phyloP scores from a whole-genome alignment of 2,888 invertebrate genomes.

The Drosophila vallismaia region DNA sequence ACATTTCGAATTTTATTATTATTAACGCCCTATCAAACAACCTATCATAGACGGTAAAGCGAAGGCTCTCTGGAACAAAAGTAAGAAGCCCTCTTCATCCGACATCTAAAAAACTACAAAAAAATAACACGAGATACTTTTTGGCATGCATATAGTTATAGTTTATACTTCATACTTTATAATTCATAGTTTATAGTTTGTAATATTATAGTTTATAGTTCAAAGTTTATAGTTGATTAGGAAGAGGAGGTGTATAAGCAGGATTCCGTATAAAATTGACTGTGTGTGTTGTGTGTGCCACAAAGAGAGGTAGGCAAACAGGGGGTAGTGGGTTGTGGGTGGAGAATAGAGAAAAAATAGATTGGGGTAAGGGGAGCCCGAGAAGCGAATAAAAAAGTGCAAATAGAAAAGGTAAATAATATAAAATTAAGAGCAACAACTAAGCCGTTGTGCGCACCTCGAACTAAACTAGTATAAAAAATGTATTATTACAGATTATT shows the following conservation, averaged over 20 bases:
- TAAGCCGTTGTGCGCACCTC: conserved; percentile 49
- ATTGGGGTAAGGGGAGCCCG: conserved; percentile 13
- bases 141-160: conserved; percentile 39
- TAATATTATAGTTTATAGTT: conserved; percentile 4
- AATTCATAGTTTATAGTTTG: conserved; percentile 18
- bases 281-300: conserved; percentile 27
- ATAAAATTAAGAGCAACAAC: conserved; percentile 35
- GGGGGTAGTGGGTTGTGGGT: neutral
- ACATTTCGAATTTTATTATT: too few relatives aligned
- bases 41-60: neutral
- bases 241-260: conserved; percentile 34
- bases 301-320: conserved; percentile 18
- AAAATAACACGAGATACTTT: conserved; percentile 12
- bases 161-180: neutral
- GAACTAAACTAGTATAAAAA: conserved; percentile 13
- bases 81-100: neutral
- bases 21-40: neutral
- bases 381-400: conserved; percentile 52
- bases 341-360: neutral
- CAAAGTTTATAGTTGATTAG: conserved; percentile 10
- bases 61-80: neutral
- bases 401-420: conserved; percentile 43
- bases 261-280: conserved; percentile 23
- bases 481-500: conserved; percentile 38
- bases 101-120: conserved; percentile 35